Evolutionary conservation across 2,113 vertebrate genomes (phyloP).

Genomic region (Turnix velox): DNA sequence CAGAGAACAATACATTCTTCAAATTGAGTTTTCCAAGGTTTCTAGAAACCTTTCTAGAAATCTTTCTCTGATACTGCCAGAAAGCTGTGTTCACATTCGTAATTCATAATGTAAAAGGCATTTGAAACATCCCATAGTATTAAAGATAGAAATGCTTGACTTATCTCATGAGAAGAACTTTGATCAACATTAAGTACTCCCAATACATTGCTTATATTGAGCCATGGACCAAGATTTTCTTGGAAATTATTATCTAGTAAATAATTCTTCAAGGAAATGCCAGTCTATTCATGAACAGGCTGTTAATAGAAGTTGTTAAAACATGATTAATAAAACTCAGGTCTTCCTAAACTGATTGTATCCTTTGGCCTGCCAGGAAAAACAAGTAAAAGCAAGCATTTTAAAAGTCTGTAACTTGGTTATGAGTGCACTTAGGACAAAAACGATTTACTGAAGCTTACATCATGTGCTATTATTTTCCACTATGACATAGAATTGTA

Average conservation of each 20-base stretch:
- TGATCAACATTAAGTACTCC: not conserved
- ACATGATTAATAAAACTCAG: not conserved
- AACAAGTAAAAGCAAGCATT: not conserved
- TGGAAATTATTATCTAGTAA: not conserved
- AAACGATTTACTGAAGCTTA: constrained; percentile 31
- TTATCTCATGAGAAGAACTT: not conserved
- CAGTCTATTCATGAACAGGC: not conserved
- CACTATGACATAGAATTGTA: constrained; percentile 27
- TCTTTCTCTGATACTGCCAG: not conserved
- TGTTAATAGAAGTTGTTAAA: not conserved
- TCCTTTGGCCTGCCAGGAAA: not conserved
- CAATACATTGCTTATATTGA: not conserved
- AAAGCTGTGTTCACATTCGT: not conserved
- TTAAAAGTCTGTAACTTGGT: not conserved
- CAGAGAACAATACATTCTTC: not conserved
- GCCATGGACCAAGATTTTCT: not conserved
- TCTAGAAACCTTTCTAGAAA: not conserved
- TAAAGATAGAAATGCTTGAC: not conserved
- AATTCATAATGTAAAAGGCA: not conserved
- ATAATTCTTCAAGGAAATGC: not conserved
- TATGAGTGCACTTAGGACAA: constrained; percentile 3
- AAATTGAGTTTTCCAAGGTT: not conserved
- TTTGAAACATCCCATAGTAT: not conserved
- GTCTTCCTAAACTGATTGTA: not conserved
- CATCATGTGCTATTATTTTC: constrained; percentile 44